Evolutionary conservation across 2,113 vertebrate genomes (phyloP).

Genomic region (Vimba vimba): DNA sequence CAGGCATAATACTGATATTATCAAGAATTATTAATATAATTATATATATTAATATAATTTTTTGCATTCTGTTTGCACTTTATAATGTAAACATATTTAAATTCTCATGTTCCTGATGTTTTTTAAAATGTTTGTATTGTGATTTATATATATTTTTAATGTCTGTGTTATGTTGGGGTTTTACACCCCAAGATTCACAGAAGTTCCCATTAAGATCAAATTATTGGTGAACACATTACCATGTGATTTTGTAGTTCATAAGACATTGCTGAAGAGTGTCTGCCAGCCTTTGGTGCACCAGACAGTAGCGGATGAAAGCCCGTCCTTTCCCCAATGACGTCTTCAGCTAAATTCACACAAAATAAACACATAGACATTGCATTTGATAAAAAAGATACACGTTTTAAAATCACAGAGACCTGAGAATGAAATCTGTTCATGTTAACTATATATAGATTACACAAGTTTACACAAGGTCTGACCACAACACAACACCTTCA

Average conservation of each 20-base stretch:
- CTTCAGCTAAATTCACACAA: conserved; percentile 79
- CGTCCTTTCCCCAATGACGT: conserved; percentile 94
- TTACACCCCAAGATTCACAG: too few relatives aligned
- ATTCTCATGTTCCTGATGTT: too few relatives aligned
- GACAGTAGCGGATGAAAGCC: conserved; percentile 92
- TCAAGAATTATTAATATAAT: too few relatives aligned
- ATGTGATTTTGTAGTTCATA: conserved; percentile 90
- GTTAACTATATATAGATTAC: neutral
- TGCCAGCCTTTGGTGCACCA: conserved; percentile 93
- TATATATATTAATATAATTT: too few relatives aligned
- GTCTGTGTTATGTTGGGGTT: too few relatives aligned
- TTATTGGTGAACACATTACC: conserved; percentile 72
- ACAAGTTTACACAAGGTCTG: neutral
- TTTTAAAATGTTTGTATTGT: too few relatives aligned
- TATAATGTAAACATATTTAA: too few relatives aligned
- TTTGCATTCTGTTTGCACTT: too few relatives aligned
- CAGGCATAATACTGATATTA: neutral
- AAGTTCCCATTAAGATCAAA: neutral
- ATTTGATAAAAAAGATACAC: neutral
- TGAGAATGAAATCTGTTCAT: neutral
- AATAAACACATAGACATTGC: neutral
- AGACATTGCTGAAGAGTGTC: conserved; percentile 97
- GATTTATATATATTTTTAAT: too few relatives aligned
- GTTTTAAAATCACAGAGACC: neutral
- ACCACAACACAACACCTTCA: neutral